Base-by-base conservation (phyloP, 2,888 invertebrate species). In the Pristionchus fissidentatus region DNA sequence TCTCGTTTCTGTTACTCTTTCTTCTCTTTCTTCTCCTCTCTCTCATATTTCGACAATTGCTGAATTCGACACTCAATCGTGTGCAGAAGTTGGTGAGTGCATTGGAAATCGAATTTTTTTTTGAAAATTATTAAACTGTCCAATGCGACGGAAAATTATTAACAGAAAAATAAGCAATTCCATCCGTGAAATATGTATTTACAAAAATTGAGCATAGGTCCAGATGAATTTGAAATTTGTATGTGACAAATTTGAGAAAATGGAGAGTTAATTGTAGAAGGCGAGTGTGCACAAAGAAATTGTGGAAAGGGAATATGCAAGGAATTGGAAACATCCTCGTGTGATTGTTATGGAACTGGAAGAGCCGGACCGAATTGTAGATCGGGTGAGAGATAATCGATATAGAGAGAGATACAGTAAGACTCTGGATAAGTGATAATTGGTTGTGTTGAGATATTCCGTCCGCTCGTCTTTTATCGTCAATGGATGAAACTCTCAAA, bases 271-370 rank as follows among this genome's bases (percentile, higher is more conserved):
- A 26, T n/a, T 41, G 82, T 62, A 13, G 83, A 81, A 10, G 66
- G 85, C 57, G 86, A 83, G 66, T 88, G 88, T 82, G 80, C 85
- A 1, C 85, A 78, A 15, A 85, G 81, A 52, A 86, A 88, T 62
- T 88, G 88, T 60, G 84, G 84, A 75, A 49, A 87, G 86, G 89
- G 89, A 60, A 70, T 60, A 0, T 89, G 89, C 70, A 66, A 85
- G 15, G 79, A 85, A 19, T 60, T 87, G 46, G 87, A 88, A 83
- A 87, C 88, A 13, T 84, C 88, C 19, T 85, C 85, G 5, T 89
- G 89, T 78, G 88, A 89, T 75, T 89, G 89, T 66, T 89, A 84
- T 79, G 83, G 81, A 5, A 89, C 89, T 0, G 86, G 85, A 35
- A 85, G 84, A 73, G 83, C 88, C 5, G 89, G 89, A 32, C 87